Percentiles rank a stretch among this genome's conserved stretches.
Evolutionary conservation across 1,140 invertebrate species (phyloP).

Genomic region (Protaetia brevitarsis): DNA sequence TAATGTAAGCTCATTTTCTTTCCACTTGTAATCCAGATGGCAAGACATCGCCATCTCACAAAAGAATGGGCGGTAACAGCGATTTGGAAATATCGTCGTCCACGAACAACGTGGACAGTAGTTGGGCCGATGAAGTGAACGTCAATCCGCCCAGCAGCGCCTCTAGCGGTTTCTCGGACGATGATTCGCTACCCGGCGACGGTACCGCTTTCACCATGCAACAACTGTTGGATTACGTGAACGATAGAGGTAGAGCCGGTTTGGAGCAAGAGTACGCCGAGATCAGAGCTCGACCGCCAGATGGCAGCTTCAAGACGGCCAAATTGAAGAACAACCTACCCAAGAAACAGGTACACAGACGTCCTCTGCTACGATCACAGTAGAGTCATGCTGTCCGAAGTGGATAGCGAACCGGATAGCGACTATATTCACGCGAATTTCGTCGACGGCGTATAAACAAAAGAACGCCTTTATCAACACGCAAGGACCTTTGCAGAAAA

Average conservation of each 20-base stretch:
- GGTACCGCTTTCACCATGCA: conserved; percentile 58
- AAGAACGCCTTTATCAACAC: conserved; percentile 97
- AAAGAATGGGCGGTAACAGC: conserved; percentile 37
- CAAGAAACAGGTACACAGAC: conserved; percentile 96
- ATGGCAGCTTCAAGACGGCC: conserved; percentile 78
- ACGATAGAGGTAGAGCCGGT: conserved; percentile 70
- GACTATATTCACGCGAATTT: conserved; percentile 99
- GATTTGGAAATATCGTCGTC: conserved; percentile 41
- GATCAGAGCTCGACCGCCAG: conserved; percentile 76
- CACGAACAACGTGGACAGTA: conserved; percentile 41
- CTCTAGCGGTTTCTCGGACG: conserved; percentile 83
- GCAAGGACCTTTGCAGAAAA: conserved; percentile 90
- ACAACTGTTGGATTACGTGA: conserved; percentile 76
- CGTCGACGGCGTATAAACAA: conserved; percentile 96
- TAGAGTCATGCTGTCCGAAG: conserved; percentile 75
- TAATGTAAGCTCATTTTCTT: conserved; percentile 5
- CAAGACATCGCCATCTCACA: conserved; percentile 45
- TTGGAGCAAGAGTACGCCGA: conserved; percentile 80
- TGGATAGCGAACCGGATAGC: conserved; percentile 70
- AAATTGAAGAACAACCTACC: conserved; percentile 77
- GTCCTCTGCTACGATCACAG: conserved; percentile 95
- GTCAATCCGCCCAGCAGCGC: conserved; percentile 69
- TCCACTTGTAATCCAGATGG: conserved; percentile 41
- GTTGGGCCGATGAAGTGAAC: conserved; percentile 46
- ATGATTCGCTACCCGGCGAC: conserved; percentile 78